A percentile compares a stretch with the other conserved stretches of the same genome.
These are phyloP conservation scores for Siderastrea radians DNA, from an alignment of 92 coral and sea anemone genomes.

Conservation along the genomic window DNA sequence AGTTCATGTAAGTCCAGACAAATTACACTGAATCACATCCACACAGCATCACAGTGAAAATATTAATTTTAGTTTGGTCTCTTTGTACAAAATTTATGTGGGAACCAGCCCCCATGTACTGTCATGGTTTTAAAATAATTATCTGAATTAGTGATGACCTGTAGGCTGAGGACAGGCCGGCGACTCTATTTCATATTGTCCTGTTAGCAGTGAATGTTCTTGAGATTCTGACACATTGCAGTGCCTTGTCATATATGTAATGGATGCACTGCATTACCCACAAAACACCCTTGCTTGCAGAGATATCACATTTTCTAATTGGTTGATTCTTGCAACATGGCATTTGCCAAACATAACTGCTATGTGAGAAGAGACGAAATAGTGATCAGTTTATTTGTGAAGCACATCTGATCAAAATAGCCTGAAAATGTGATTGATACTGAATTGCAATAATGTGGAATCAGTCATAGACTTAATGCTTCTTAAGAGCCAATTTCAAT, in stretches of 20 bases:
- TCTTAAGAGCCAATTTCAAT: no score
- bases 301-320: background rate
- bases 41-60: background rate
- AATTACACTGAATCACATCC: background rate
- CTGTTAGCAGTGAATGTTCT: background rate
- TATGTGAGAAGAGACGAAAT: background rate
- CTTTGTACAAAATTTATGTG: slow-evolving; percentile 17
- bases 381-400: background rate
- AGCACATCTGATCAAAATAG: background rate
- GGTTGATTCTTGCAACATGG: no score
- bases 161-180: background rate
- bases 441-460: background rate
- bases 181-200: background rate
- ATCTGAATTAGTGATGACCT: no score
- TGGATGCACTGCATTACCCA: background rate
- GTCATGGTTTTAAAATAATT: no score
- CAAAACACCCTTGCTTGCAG: background rate
- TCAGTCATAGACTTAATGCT: no score
- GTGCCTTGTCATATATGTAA: background rate
- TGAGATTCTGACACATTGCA: background rate
- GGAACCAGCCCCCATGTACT: slow-evolving; percentile 25
- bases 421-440: background rate
- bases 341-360: background rate
- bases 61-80: background rate
- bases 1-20: background rate